A percentile compares a stretch with the other conserved stretches of the same genome.
phyloP scores from a whole-genome alignment of 64 coral and sea anemone genomes.

The Dendrophyllia cribrosa region DNA sequence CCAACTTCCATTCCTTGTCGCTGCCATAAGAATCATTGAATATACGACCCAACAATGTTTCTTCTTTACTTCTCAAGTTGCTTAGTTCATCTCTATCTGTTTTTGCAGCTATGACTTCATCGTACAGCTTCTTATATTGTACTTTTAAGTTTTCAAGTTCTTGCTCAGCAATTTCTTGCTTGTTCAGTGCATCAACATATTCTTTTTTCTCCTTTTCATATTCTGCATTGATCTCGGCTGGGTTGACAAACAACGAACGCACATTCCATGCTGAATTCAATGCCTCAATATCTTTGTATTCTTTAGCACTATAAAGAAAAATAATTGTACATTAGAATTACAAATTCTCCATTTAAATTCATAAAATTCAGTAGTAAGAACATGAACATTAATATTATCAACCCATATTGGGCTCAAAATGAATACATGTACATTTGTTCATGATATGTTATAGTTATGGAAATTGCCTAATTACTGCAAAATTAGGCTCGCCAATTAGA shows the following conservation, averaged over 20 bases:
- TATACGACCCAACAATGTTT: slow-evolving; percentile 77
- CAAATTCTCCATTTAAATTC: neutral
- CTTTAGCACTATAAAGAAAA: slow-evolving; percentile 72
- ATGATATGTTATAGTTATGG: too few relatives aligned
- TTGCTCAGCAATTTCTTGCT: slow-evolving; percentile 91
- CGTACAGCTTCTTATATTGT: slow-evolving; percentile 87
- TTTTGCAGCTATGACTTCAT: slow-evolving; percentile 45
- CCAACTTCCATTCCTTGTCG: slow-evolving; percentile 90
- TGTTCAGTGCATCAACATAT: slow-evolving; percentile 92
- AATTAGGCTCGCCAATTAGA: too few relatives aligned
- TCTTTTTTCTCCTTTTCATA: slow-evolving; percentile 84
- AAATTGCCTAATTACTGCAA: too few relatives aligned
- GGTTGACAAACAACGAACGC: slow-evolving; percentile 77
- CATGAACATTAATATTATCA: too few relatives aligned
- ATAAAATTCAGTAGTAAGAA: too few relatives aligned
- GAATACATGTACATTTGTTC: too few relatives aligned
- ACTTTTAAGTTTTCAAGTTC: slow-evolving; percentile 71
- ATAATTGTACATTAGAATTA: neutral
- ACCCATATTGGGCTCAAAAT: too few relatives aligned
- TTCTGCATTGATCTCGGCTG: slow-evolving; percentile 70
- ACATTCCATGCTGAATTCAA: slow-evolving; percentile 70
- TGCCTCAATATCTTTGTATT: slow-evolving; percentile 86
- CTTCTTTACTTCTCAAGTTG: slow-evolving; percentile 55
- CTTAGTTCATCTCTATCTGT: slow-evolving; percentile 67
- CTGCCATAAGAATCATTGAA: slow-evolving; percentile 96